phyloP scores from a whole-genome alignment of 1,140 invertebrate genomes.

The Wiebesia pumilae region DNA sequence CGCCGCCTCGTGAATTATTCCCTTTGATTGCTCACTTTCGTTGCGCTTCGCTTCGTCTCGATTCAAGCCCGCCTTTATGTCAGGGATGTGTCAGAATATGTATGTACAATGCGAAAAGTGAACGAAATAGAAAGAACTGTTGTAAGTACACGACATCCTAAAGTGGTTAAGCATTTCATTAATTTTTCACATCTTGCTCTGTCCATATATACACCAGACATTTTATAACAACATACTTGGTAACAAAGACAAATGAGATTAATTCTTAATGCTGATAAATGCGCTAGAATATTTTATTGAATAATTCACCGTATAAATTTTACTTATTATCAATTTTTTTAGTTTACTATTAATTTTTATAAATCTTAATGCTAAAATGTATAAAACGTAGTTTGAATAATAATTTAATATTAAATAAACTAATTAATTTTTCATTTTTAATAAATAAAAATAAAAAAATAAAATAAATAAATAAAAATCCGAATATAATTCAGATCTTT shows the following conservation, averaged over 20 bases:
- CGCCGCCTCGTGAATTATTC: slow-evolving; percentile 70
- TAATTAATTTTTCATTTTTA: too few species aligned
- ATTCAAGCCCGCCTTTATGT: neutral
- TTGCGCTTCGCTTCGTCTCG: slow-evolving; percentile 60
- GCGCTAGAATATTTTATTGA: neutral
- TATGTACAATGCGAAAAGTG: neutral
- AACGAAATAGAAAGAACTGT: slow-evolving; percentile 25
- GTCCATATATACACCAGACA: neutral
- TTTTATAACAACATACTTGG: slow-evolving; percentile 4
- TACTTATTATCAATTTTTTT: too few species aligned
- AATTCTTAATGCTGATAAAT: neutral
- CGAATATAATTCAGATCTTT: too few species aligned
- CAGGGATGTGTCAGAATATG: neutral
- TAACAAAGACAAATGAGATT: slow-evolving; percentile 21
- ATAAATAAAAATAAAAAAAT: too few species aligned
- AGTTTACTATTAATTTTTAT: too few species aligned
- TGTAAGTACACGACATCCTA: neutral
- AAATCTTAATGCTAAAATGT: too few species aligned
- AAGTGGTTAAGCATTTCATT: slow-evolving; percentile 29
- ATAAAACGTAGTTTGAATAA: too few species aligned
- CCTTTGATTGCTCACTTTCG: slow-evolving; percentile 71
- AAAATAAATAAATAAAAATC: too few species aligned
- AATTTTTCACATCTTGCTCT: slow-evolving; percentile 15
- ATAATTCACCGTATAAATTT: neutral
- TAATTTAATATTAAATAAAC: too few species aligned